Evolutionary conservation across 2,888 invertebrate species (phyloP), one percentile per base, ranked within the genome.

Genomic region (Prosopocoilus inquinatus): DNA sequence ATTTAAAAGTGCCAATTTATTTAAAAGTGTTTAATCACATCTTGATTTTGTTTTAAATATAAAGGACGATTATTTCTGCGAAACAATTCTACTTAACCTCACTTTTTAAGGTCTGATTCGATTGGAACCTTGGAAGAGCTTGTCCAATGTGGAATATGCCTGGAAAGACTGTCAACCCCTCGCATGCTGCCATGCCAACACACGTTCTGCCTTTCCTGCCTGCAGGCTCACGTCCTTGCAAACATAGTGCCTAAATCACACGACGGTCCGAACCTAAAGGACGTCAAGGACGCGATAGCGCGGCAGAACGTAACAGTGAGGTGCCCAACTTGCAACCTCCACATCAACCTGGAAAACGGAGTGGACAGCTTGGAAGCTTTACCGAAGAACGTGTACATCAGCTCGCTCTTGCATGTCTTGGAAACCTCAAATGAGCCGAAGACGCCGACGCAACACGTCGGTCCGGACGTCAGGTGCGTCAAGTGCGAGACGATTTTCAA

Each of bases 321-420:
- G 15, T 88, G 88, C 63, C 86, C 88, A 0, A 78, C 83, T 52
- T 89, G 88, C 69, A 78, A 81, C 35, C 49, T 61, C 16, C 76
- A 77, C 2, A 74, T 75, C 16, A 74, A 77, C 16, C 76, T 82
- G 60, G 72, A 80, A 2, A 78, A 79, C 0, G 81, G 82, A 1
- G 67, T 79, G 0, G 78, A 78, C 46, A 81, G 81, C 44, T 70
- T 86, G 12, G 79, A 82, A 12, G 71, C 78, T 2, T 73, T 88
- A n/a, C 87, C 86, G n/a, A 82, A 82, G 7, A 88, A 89, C 70
- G 74, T 86, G 39, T 87, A 88, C 70, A 82, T 88, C 45, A 83
- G 86, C 63, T 84, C 84, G 1, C 73, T 88, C 36, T 32, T 57
- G 39, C 39, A 46, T 15, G 70, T 84, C 43, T 73, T 84, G 9